Percentiles rank a stretch among this genome's conserved stretches.
Conservation (phyloP, 2,113 vertebrate species). For the Chunga burmeisteri region DNA sequence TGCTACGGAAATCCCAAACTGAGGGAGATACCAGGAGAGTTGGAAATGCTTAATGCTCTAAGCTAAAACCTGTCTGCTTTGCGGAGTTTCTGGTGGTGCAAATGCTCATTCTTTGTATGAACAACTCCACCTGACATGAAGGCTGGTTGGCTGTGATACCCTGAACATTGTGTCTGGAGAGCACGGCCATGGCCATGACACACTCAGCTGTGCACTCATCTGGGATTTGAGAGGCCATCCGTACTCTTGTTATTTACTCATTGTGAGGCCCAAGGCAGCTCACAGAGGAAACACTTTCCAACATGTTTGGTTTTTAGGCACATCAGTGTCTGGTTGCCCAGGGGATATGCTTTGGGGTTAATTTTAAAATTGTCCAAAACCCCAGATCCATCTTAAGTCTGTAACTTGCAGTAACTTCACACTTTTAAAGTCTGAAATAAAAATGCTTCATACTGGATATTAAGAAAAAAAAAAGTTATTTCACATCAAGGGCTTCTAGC, state of each 20-base stretch:
- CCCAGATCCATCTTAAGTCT: not conserved
- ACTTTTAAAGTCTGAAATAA: not conserved
- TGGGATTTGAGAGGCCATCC: not conserved
- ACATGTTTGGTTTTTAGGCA: not conserved
- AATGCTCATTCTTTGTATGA: not conserved
- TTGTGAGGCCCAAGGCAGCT: not conserved
- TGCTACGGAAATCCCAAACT: not conserved
- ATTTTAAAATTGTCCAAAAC: not conserved
- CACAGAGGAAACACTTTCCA: not conserved
- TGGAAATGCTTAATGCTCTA: not conserved
- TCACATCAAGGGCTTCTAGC: not conserved
- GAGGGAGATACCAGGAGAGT: not conserved
- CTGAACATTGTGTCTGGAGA: not conserved
- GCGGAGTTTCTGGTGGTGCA: not conserved
- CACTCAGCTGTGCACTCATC: rapidly evolving
- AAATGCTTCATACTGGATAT: not conserved
- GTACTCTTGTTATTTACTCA: not conserved
- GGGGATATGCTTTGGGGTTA: not conserved
- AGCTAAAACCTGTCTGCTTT: not conserved
- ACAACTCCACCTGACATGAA: not conserved
- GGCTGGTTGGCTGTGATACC: not conserved
- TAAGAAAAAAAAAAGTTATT: not conserved
- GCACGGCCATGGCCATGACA: not conserved
- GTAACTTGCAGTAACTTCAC: not conserved
- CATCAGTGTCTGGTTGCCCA: not conserved